Percentiles rank a stretch among this genome's conserved stretches.
These are phyloP conservation scores for Rotaria sp. DNA, from an alignment of 2,888 invertebrate species.

Conservation along the genomic window DNA sequence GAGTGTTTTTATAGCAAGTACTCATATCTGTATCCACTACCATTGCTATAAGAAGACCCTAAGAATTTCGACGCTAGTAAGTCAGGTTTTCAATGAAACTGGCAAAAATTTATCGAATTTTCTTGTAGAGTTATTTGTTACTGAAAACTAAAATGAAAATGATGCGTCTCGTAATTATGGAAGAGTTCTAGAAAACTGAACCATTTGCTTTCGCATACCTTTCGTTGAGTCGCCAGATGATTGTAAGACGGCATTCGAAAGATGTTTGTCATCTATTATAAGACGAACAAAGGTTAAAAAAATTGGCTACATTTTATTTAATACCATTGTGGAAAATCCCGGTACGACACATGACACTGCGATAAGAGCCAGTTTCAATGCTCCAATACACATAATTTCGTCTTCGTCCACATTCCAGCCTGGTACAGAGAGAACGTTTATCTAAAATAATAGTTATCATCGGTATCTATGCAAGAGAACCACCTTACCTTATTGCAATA, in stretches of 20 bases:
- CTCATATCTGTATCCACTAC: too few relatives aligned
- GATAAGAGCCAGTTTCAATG: constrained; percentile 96
- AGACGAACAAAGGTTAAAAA: background rate
- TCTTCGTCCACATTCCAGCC: constrained; percentile 99
- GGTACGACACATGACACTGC: constrained; percentile 98
- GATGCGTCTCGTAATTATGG: too few relatives aligned
- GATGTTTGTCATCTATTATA: constrained; percentile 1
- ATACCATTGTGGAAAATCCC: constrained; percentile 81
- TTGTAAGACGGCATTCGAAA: background rate
- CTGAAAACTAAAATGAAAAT: too few relatives aligned
- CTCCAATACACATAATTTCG: constrained; percentile 96
- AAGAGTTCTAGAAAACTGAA: too few relatives aligned
- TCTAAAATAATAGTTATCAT: background rate
- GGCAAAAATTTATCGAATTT: too few relatives aligned
- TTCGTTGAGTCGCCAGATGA: too few relatives aligned
- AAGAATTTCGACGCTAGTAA: too few relatives aligned
- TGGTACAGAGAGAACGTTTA: constrained; percentile 66
- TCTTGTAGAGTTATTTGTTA: too few relatives aligned
- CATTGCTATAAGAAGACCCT: too few relatives aligned
- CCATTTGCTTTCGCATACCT: background rate
- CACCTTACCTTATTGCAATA: constrained; percentile 89
- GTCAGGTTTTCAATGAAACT: too few relatives aligned
- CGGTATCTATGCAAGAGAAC: too few relatives aligned
- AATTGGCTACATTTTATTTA: background rate
- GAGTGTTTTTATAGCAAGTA: too few relatives aligned